Percentiles rank a stretch among this genome's conserved stretches.
These are phyloP conservation scores for Sisyra terminalis DNA, from an alignment of 2,888 invertebrate species.

Conservation along the genomic window DNA sequence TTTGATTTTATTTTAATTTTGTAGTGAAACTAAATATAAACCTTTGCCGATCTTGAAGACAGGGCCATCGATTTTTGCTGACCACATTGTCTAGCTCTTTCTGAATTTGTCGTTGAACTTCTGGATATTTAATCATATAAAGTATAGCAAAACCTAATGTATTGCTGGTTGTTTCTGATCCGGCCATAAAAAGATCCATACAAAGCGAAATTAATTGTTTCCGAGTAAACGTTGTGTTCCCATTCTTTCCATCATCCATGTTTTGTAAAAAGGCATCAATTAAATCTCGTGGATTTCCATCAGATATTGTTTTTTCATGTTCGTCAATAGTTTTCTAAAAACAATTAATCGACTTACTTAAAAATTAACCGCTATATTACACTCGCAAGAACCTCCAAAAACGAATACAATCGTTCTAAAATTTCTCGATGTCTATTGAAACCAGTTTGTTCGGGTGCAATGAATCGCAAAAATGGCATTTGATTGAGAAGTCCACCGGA, in stretches of 20 bases:
- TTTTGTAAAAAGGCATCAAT: slow-evolving; percentile 48
- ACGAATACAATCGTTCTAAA: slow-evolving; percentile 33
- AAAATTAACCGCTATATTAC: background rate
- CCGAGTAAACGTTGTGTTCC: slow-evolving; percentile 29
- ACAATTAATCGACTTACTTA: slow-evolving; percentile 4
- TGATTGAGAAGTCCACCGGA: slow-evolving; percentile 53
- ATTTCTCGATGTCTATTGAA: slow-evolving; percentile 36
- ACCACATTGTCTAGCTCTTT: slow-evolving; percentile 40
- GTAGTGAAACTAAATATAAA: slow-evolving; percentile 15
- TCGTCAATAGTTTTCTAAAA: slow-evolving; percentile 34
- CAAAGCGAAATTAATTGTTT: slow-evolving; percentile 31
- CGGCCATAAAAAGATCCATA: slow-evolving; percentile 50
- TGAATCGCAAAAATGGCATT: slow-evolving; percentile 45
- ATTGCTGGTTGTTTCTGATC: slow-evolving; percentile 52
- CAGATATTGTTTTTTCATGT: slow-evolving; percentile 29
- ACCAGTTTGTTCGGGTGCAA: slow-evolving; percentile 44
- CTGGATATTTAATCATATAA: slow-evolving; percentile 36
- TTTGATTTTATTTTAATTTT: too few relatives aligned
- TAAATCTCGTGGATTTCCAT: slow-evolving; percentile 35
- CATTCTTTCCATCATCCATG: slow-evolving; percentile 29
- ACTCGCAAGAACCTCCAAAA: slow-evolving; percentile 29
- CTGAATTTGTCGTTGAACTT: slow-evolving; percentile 38
- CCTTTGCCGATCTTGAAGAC: slow-evolving; percentile 35
- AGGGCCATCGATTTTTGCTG: slow-evolving; percentile 35
- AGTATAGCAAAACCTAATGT: slow-evolving; percentile 41